Evolutionary conservation across 2,888 invertebrate species (phyloP).

Genomic region (Papilio demoleus): DNA sequence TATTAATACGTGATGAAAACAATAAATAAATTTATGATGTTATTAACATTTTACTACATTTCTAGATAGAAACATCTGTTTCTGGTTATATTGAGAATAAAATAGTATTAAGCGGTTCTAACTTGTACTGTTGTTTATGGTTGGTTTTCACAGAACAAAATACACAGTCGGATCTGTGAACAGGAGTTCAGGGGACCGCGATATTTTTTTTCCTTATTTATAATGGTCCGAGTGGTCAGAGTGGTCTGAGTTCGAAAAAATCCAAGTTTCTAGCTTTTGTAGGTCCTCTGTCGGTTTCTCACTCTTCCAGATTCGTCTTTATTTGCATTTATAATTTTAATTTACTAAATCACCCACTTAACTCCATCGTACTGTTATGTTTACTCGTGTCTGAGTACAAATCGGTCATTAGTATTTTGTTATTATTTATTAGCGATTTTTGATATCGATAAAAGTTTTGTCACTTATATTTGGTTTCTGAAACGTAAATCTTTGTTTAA

Average conservation of each 20-base stretch:
- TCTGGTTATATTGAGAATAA: too few species aligned
- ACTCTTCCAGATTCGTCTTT: too few species aligned
- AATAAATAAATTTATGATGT: not conserved
- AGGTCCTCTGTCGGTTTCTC: too few species aligned
- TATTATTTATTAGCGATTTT: not conserved
- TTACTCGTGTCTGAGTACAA: constrained; percentile 6
- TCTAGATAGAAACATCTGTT: too few species aligned
- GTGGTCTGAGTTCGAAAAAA: too few species aligned
- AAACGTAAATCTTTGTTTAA: too few species aligned
- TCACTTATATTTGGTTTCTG: too few species aligned
- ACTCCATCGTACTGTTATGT: not conserved
- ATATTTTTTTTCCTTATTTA: too few species aligned
- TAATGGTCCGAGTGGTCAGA: too few species aligned
- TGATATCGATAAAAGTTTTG: not conserved
- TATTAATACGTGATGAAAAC: not conserved
- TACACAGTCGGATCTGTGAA: too few species aligned
- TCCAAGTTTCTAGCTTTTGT: not conserved
- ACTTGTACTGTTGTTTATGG: not conserved
- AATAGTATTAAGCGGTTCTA: not conserved
- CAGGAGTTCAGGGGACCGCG: too few species aligned
- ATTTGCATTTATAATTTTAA: not conserved
- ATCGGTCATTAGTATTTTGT: constrained; percentile 20
- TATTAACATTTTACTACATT: constrained; percentile 4
- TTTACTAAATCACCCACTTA: not conserved
- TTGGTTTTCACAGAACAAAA: too few species aligned